phyloP scores from a whole-genome alignment of 2,888 invertebrate genomes.

The Chrysolina oricalcia region DNA sequence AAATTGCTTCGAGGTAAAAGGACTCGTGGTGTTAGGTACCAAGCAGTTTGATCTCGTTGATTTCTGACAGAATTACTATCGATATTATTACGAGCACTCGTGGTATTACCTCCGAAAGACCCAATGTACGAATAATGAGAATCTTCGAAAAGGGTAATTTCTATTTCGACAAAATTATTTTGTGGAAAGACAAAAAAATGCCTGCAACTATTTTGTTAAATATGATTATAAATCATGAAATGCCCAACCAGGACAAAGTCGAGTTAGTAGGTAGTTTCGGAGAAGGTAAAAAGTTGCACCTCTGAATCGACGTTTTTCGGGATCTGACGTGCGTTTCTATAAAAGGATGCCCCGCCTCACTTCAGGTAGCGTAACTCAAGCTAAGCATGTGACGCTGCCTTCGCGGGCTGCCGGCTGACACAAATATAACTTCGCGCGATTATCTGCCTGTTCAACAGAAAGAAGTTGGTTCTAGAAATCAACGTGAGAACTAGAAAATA shows the following conservation, averaged over 20 bases:
- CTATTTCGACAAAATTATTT: too few species aligned
- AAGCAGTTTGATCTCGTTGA: too few species aligned
- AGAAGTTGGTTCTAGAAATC: neutral
- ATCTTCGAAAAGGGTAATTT: too few species aligned
- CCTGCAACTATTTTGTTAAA: too few species aligned
- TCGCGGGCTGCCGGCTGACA: conserved; percentile 14
- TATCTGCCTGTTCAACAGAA: neutral
- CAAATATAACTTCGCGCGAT: conserved; percentile 7
- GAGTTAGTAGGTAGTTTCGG: neutral
- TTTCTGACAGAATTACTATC: too few species aligned
- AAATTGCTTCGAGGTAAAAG: too few species aligned
- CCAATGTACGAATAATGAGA: too few species aligned
- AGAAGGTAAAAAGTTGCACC: conserved; percentile 27
- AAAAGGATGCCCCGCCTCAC: conserved; percentile 71
- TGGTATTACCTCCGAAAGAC: too few species aligned
- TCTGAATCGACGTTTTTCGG: conserved; percentile 46
- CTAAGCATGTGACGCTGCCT: conserved; percentile 46
- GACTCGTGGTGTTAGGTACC: too few species aligned
- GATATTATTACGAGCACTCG: too few species aligned
- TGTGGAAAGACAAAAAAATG: too few species aligned
- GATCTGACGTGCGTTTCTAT: conserved; percentile 66
- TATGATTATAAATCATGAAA: too few species aligned
- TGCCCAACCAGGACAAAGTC: neutral
- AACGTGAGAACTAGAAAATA: neutral
- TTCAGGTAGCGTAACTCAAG: conserved; percentile 71